These are phyloP conservation scores for Synodontis membranacea DNA, from an alignment of 2,113 vertebrate species.

Conservation along the genomic window DNA sequence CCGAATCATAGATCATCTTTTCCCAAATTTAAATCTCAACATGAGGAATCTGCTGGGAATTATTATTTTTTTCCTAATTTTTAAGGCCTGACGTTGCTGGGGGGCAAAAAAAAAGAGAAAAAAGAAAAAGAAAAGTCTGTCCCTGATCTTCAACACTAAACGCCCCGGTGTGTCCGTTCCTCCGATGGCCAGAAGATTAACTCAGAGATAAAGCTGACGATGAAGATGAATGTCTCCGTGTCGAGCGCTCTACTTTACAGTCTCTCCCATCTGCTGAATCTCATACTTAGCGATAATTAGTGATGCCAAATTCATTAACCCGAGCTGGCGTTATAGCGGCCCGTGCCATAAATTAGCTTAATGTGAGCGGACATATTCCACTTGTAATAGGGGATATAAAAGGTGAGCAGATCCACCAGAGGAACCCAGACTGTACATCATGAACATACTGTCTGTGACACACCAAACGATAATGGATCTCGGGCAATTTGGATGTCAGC, in stretches of 20 bases:
- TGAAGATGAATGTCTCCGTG: conserved; percentile 39
- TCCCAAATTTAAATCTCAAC: conserved; percentile 14
- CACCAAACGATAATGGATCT: conserved; percentile 37
- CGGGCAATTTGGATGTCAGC: conserved; percentile 31
- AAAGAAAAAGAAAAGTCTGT: neutral
- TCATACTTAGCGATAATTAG: conserved; percentile 99
- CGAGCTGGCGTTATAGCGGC: conserved; percentile 75
- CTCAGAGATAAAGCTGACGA: conserved; percentile 41
- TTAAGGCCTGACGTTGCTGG: neutral
- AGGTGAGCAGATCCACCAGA: conserved; percentile 71
- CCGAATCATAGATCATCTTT: conserved; percentile 28
- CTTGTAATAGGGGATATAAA: conserved; percentile 79
- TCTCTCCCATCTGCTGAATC: conserved; percentile 79
- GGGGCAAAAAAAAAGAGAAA: too few species aligned
- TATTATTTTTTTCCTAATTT: neutral
- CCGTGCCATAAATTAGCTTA: conserved; percentile 78
- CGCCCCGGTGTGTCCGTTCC: conserved; percentile 1
- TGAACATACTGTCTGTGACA: conserved; percentile 48
- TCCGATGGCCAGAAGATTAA: conserved; percentile 42
- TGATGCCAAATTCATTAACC: conserved; percentile 98
- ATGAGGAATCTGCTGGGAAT: neutral
- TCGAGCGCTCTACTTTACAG: conserved; percentile 43
- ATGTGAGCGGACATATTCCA: conserved; percentile 75
- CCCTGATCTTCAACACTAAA: neutral
- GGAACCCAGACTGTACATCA: conserved; percentile 66